Base-by-base conservation (phyloP, 2,888 invertebrate species). In the Hedya salicella region DNA sequence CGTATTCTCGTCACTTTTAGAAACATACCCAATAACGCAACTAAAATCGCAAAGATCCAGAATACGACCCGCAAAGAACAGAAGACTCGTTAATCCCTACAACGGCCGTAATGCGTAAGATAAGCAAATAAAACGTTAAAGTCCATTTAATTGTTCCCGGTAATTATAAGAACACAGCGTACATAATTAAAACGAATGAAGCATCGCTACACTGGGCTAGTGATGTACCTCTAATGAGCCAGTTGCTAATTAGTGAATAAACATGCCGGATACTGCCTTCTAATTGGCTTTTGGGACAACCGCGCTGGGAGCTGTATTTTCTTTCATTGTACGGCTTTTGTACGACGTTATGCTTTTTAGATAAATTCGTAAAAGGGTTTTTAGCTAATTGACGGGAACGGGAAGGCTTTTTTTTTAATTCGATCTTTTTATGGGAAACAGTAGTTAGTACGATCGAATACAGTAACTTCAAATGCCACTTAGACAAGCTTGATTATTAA, bases 101-200 rank as follows among this genome's bases (percentile, higher is more conserved):
- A 66, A 66, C 49, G 17, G 54, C 19, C 44, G 32, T 48, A 67
- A 52, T 52, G 63, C 49, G 57, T 57, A 57, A 60, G 49, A 66
- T 57, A 65, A 85, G 84, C 82, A 87, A 53, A 85, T 85, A 83
- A 85, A 85, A 86, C 80, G 81, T 79, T 80, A 49, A 61, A 68
- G 83, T 46, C 82, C 83, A 83, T 83, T 87, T 87, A 87, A 86
- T 84, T 87, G 87, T 83, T 80, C 79, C 78, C 80, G 79, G 88
- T 87, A 87, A 89, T 89, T 88, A 89, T 83, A 83, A 82, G 82
- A 84, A 82, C 80, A 85, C 83, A 80, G 77, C 86, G 86, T 89
- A 89, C 88, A 88, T 90, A 91, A 91, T 91, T 91, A 91, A 88
- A 89, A 86, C 88, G 88, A 91, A 91, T 89, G 89, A 88, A 83